Conservation (phyloP, 2,113 vertebrate species). For the Stigmatopora nigra region DNA sequence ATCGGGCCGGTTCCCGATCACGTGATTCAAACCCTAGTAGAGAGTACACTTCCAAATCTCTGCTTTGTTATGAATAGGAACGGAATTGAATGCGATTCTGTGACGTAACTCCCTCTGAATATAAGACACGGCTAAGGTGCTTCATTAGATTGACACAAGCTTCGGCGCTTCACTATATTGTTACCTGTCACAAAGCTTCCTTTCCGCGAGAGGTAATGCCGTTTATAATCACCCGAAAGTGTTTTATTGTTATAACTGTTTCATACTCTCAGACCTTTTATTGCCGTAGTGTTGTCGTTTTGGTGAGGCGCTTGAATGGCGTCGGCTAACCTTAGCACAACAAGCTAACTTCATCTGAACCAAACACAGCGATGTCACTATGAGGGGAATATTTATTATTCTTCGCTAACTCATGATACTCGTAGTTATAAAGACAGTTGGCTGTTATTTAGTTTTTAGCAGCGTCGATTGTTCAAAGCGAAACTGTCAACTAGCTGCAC, state of each 20-base stretch:
- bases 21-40: no score
- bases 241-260: neutral
- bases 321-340: constrained; percentile 3
- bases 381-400: neutral
- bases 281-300: neutral
- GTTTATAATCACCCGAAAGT: neutral
- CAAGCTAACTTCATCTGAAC: neutral
- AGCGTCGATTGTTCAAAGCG: neutral
- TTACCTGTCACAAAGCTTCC: neutral
- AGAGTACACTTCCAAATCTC: no score
- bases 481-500: neutral
- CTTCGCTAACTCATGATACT: no score
- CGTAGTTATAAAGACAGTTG: neutral
- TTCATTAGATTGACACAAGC: no score
- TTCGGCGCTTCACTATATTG: no score
- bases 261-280: neutral
- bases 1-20: no score
- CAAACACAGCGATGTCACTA: neutral
- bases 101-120: neutral
- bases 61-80: no score
- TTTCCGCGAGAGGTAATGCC: neutral
- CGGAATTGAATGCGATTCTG: no score
- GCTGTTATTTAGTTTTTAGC: neutral
- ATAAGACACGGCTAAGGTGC: no score
- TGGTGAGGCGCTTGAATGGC: neutral